A percentile compares a stretch with the other conserved stretches of the same genome.
Conservation (phyloP, 2,888 invertebrate species). For the Gasteruption jaculator region DNA sequence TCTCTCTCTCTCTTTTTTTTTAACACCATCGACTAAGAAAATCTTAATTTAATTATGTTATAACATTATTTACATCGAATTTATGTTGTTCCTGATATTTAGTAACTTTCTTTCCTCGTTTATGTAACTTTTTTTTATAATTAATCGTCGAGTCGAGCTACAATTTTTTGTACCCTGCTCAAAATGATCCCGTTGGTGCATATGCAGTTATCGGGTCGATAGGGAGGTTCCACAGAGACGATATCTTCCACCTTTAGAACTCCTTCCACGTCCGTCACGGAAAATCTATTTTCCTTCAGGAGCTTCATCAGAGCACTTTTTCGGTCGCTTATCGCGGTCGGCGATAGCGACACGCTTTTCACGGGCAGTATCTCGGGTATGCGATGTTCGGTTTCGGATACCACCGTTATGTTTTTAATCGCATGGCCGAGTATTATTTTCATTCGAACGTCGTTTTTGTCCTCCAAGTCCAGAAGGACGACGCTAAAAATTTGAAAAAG, state of each 20-base stretch:
- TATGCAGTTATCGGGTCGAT: constrained; percentile 36
- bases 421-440: constrained; percentile 41
- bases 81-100: too few species aligned
- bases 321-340: constrained; percentile 24
- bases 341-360: constrained; percentile 20
- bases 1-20: too few species aligned
- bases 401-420: constrained; percentile 35
- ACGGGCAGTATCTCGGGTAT: constrained; percentile 32
- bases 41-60: too few species aligned
- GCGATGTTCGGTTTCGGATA: constrained; percentile 20
- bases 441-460: constrained; percentile 25
- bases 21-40: too few species aligned
- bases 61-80: too few species aligned
- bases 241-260: constrained; percentile 37
- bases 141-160: constrained; percentile 12
- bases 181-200: constrained; percentile 42
- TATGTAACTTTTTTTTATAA: constrained; percentile 11
- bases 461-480: constrained; percentile 33
- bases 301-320: constrained; percentile 34
- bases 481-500: constrained; percentile 31
- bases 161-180: constrained; percentile 36
- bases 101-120: constrained; percentile 12
- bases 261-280: constrained; percentile 36
- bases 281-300: constrained; percentile 39
- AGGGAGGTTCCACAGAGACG: constrained; percentile 44